These are phyloP conservation scores for Eurytoma adleriae DNA, from an alignment of 2,888 invertebrate species.

Conservation along the genomic window DNA sequence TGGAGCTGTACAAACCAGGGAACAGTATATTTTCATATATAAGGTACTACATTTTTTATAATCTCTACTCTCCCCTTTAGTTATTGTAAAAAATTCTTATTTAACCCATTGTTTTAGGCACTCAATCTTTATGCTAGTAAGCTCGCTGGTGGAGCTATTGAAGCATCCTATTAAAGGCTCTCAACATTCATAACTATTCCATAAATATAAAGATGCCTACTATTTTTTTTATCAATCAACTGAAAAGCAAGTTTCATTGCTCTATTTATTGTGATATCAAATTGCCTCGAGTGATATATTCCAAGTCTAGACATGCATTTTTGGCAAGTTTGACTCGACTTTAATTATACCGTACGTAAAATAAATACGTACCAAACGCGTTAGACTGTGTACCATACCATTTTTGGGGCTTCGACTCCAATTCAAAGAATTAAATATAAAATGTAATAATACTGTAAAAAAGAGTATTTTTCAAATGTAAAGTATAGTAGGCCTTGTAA, in stretches of 20 bases:
- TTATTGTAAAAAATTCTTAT: conserved; percentile 6
- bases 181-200: conserved; percentile 1
- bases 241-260: conserved; percentile 15
- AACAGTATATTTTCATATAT: conserved; percentile 95
- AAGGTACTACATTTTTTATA: conserved; percentile 81
- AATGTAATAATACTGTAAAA: no score
- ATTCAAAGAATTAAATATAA: neutral
- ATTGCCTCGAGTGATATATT: conserved; percentile 27
- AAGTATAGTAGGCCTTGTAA: no score
- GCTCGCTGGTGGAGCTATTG: conserved; percentile 85
- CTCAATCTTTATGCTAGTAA: conserved; percentile 90
- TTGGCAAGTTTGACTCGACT: neutral
- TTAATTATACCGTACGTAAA: conserved; percentile 24
- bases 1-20: conserved; percentile 92
- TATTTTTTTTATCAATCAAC: conserved; percentile 16
- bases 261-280: conserved; percentile 51
- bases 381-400: conserved; percentile 10
- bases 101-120: conserved; percentile 77
- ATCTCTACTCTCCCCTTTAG: conserved; percentile 24
- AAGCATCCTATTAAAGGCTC: conserved; percentile 74
- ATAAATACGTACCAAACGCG: conserved; percentile 15
- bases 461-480: no score
- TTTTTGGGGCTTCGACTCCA: neutral
- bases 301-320: conserved; percentile 25
- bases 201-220: conserved; percentile 3